Conservation (phyloP, 2,113 vertebrate genomes). For the Notarius lentiginosus region DNA sequence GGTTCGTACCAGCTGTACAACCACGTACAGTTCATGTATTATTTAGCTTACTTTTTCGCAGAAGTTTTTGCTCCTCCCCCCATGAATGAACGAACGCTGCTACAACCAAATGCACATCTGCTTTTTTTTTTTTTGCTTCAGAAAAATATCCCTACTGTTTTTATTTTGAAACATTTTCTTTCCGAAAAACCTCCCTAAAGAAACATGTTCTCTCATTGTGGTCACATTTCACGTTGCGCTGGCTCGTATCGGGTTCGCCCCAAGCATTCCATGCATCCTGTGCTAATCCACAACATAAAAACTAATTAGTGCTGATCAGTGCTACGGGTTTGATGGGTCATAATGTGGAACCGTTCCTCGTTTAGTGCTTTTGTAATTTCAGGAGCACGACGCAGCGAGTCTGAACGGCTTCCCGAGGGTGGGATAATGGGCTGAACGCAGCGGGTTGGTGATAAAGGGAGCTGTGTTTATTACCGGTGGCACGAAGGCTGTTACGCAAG, state of each 20-base stretch:
- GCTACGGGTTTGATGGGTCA: not conserved
- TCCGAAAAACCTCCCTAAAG: not conserved
- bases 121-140: not conserved
- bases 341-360: not conserved
- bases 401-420: not conserved
- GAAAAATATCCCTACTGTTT: not conserved
- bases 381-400: not conserved
- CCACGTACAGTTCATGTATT: too few relatives aligned
- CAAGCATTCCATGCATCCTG: not conserved
- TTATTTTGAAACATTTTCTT: not conserved
- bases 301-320: constrained; percentile 11
- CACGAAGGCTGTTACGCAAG: constrained; percentile 9
- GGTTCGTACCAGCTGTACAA: too few relatives aligned
- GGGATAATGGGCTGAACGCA: not conserved
- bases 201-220: not conserved
- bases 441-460: not conserved
- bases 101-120: too few relatives aligned
- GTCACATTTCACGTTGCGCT: not conserved
- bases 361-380: not conserved
- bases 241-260: not conserved
- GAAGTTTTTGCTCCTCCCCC: too few relatives aligned
- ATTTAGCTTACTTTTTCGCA: too few relatives aligned
- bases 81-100: too few relatives aligned
- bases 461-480: not conserved
- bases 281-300: constrained; percentile 10